Base-by-base conservation (phyloP, 2,797 vertebrate genomes). In the Emydoidea blandingii region DNA sequence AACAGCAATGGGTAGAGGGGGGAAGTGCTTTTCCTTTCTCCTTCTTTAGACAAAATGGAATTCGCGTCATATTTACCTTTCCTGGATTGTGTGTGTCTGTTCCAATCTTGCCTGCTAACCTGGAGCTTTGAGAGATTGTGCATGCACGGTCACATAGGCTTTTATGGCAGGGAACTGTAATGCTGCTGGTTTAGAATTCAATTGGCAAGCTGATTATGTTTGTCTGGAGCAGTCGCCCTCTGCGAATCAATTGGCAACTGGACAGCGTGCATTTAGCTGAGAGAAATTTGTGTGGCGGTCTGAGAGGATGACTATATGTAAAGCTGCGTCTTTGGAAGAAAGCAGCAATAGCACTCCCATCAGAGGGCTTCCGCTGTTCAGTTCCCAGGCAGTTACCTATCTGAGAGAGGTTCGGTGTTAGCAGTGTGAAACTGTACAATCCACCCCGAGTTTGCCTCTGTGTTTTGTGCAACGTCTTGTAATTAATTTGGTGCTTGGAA, bases 321-420 rank as follows among this genome's bases (percentile, higher is more conserved):
- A 7, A 4, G 0, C 12, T 19, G 37, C 31, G 2, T 0, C 0
- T 76, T 31, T n/a, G 49, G 49, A 23, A 53, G 54, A 83, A 87
- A 76, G n/a, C 79, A 52, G 49, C 10, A 21, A 18, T n/a, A 6
- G 49, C 47, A 2, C 12, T 21, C 3, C 0, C 37, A 3, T 34
- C 27, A 29, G 41, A 76, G 41, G 72, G 72, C 25, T 76, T 25
- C 52, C 47, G n/a, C 7, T 27, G 83, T 41, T 41, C 27, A 5
- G n/a, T 31, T 68, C 47, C 25, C 68, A 8, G 54, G 52, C 41
- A 0, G 0, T 31, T 16, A 29, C 18, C 34, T 57, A n/a, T 49
- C 53, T 27, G 7, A 4, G 79, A 50, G 2, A 3, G 0, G 0
- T 4, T 4, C 1, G 4, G 37, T n/a, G 2, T 37, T 59, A 59